A percentile compares a stretch with the other conserved stretches of the same genome.
Conservation (phyloP, 2,113 vertebrate genomes). For the Sylvicapra grimmia region DNA sequence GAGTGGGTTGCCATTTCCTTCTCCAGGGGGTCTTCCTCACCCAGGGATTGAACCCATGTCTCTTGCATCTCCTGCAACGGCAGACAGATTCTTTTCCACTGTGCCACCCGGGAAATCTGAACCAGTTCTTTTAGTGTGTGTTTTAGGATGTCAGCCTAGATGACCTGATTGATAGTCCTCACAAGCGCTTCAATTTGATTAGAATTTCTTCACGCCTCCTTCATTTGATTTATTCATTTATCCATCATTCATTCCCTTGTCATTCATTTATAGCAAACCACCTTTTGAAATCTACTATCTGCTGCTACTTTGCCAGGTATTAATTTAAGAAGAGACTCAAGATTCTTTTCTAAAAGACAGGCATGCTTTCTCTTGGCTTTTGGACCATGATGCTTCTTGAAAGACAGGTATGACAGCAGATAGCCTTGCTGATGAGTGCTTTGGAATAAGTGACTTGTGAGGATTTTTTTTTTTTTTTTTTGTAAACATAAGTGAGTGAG, state of each 20-base stretch:
- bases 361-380: neutral
- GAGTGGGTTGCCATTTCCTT: neutral
- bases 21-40: neutral
- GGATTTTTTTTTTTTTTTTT: neutral
- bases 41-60: neutral
- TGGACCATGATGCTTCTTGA: neutral
- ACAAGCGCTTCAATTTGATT: neutral
- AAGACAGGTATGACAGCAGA: rapidly evolving
- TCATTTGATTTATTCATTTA: neutral
- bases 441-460: neutral
- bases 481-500: neutral
- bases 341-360: neutral
- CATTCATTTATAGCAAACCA: neutral
- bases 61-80: neutral
- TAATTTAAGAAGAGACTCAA: neutral
- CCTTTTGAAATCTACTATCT: neutral
- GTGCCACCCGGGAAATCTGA: neutral
- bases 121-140: neutral
- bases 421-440: neutral
- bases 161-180: no score
- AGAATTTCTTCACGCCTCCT: neutral
- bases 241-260: neutral
- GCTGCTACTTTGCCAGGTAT: neutral
- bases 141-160: neutral
- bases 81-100: neutral